Evolutionary conservation across 2,888 invertebrate genomes (phyloP).

Genomic region (Torymus auratus): DNA sequence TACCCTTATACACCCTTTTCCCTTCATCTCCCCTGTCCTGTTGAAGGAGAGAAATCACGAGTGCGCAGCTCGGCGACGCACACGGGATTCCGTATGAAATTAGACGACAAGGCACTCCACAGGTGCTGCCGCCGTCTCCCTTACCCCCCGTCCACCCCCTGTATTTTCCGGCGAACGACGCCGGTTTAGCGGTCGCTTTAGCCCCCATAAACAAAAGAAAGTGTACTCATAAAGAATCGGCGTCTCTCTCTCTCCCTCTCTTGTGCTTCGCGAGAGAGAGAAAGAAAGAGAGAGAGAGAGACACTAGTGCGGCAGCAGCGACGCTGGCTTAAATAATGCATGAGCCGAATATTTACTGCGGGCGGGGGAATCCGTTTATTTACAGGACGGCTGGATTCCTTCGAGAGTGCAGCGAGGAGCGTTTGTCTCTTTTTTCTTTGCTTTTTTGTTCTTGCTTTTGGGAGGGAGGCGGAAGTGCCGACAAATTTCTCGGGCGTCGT

Average conservation of each 20-base stretch:
- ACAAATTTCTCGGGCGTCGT: too few species aligned
- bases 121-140: too few species aligned
- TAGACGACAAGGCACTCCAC: too few species aligned
- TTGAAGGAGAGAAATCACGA: too few species aligned
- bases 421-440: background rate
- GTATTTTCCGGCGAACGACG: conserved; percentile 40
- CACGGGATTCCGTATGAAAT: background rate
- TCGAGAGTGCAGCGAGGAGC: conserved; percentile 46
- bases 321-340: conserved; percentile 72
- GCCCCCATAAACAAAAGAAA: conserved; percentile 69
- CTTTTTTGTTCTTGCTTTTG: background rate
- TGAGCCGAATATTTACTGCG: conserved; percentile 70
- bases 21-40: too few species aligned
- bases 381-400: conserved; percentile 35
- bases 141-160: background rate
- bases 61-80: too few species aligned
- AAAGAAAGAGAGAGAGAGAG: too few species aligned
- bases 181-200: conserved; percentile 55
- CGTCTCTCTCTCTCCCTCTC: background rate
- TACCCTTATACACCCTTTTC: too few species aligned
- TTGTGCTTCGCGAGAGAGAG: too few species aligned
- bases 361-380: conserved; percentile 37
- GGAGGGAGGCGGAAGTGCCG: too few species aligned
- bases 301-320: conserved; percentile 27
- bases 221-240: conserved; percentile 68